Evolutionary conservation across 2,888 invertebrate species (phyloP).

Genomic region (Bedellia somnulentella): DNA sequence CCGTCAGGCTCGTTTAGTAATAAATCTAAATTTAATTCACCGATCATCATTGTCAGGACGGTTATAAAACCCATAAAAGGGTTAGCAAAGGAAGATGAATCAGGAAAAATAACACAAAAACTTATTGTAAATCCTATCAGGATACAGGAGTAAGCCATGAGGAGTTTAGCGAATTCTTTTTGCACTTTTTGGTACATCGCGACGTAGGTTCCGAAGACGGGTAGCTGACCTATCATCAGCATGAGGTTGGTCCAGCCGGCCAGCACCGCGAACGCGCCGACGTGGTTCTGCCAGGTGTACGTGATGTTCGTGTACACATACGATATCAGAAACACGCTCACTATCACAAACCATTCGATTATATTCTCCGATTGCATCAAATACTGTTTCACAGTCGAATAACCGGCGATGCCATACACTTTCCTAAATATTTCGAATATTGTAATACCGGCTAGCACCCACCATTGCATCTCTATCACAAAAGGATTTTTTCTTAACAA

Average conservation of each 20-base stretch:
- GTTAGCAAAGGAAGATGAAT: conserved; percentile 79
- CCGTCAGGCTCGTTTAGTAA: conserved; percentile 75
- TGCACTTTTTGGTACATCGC: conserved; percentile 90
- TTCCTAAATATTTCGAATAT: conserved; percentile 80
- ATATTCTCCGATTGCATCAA: conserved; percentile 82
- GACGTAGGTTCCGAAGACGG: conserved; percentile 86
- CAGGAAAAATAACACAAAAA: conserved; percentile 86
- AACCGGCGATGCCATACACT: conserved; percentile 79
- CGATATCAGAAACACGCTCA: conserved; percentile 81
- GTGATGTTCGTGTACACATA: conserved; percentile 74
- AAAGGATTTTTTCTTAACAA: conserved; percentile 73
- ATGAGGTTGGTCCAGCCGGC: conserved; percentile 89
- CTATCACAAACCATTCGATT: conserved; percentile 85
- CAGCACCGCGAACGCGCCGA: conserved; percentile 83
- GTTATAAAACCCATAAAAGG: conserved; percentile 84
- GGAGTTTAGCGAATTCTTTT: conserved; percentile 83
- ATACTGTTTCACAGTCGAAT: conserved; percentile 79
- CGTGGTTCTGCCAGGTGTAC: conserved; percentile 84
- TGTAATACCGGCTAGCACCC: conserved; percentile 76
- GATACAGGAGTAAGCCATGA: conserved; percentile 83
- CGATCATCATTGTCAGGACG: conserved; percentile 88
- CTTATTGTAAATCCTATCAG: conserved; percentile 85
- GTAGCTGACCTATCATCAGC: conserved; percentile 87
- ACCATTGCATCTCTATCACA: conserved; percentile 83
- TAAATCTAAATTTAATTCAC: conserved; percentile 78